Percentiles rank a stretch among this genome's conserved stretches.
These are phyloP conservation scores for Pseudococcus jackbeardsleyi DNA, from an alignment of 2,888 invertebrate species.

Conservation along the genomic window DNA sequence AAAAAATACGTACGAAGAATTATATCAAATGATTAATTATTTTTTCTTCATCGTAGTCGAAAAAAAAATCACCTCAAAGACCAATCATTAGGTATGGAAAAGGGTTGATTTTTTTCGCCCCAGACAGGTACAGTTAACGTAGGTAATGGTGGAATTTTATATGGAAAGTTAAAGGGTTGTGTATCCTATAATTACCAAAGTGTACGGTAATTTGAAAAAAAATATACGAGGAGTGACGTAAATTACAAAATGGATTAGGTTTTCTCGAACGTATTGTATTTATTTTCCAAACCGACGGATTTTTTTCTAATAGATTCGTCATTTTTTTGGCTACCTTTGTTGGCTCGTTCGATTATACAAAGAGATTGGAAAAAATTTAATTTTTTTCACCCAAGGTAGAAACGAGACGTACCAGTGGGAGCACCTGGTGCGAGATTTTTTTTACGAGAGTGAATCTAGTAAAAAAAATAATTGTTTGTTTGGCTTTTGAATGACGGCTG, in stretches of 20 bases:
- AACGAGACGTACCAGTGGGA: neutral
- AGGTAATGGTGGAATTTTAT: conserved; percentile 34
- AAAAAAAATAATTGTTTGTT: conserved; percentile 30
- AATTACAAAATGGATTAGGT: conserved; percentile 41
- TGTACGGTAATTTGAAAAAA: conserved; percentile 24
- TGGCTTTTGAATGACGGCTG: conserved; percentile 29
- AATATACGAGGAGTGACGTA: neutral
- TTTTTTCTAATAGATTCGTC: conserved; percentile 21
- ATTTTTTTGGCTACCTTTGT: conserved; percentile 25
- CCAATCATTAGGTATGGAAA: conserved; percentile 34
- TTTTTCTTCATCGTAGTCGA: neutral
- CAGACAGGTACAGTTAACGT: conserved; percentile 33
- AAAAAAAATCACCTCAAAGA: conserved; percentile 45
- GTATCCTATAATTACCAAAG: conserved; percentile 55
- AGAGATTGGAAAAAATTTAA: conserved; percentile 19
- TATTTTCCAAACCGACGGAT: conserved; percentile 24
- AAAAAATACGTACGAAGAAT: neutral
- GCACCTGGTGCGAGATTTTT: conserved; percentile 30
- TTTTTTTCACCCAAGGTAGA: neutral
- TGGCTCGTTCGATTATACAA: neutral
- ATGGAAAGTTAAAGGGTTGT: conserved; percentile 54
- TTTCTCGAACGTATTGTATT: conserved; percentile 23
- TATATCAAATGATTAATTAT: conserved; percentile 54
- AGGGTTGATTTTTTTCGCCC: conserved; percentile 39
- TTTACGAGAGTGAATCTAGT: conserved; percentile 20